Evolutionary conservation across 2,113 vertebrate genomes (phyloP), one percentile per base, ranked within the genome.

Genomic region (Hippolais icterina): DNA sequence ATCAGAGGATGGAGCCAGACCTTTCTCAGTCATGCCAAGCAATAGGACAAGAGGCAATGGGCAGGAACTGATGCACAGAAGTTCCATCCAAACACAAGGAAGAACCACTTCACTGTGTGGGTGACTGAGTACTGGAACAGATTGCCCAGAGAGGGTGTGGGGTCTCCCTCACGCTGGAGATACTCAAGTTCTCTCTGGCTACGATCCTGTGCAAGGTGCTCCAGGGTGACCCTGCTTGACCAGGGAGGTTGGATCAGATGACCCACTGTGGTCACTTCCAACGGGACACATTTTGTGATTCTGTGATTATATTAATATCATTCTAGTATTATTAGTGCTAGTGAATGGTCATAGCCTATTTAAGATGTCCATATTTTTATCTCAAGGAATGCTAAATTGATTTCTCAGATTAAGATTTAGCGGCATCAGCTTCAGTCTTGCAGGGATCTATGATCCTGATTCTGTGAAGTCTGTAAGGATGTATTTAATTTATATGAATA

Each of bases 21-120:
- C 0, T 0, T 59, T 66, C 44, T 59, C 1, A 0, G 27, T 37
- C 22, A 2, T 44, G 37, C 37, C 33, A 44, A 33, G 22, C 9
- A 27, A 12, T 6, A 46, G 22, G 27, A 39, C 46, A 33, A 60
- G 53, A 33, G 4, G 5, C 19, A 53, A 6, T 0, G 1, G 14
- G 10, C 28, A 69, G 54, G 33, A 77, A 50, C 5, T 9, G 21
- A 52, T 22, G 46, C 6, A 68, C 33, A 27, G 27, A 59, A 28
- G 17, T 60, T 52, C 22, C 39, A 52, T 11, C 7, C 23, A 12
- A 60, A 53, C 11, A 19, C 6, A 7, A 39, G 18, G 27, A 60
- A 44, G 31, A 59, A 46, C 1, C 0, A 9, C 28, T 15, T 52
- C 22, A 31, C 6, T 33, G 22, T 69, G 39, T 2, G 2, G 7